A percentile compares a stretch with the other conserved stretches of the same genome.
Evolutionary conservation across 2,888 invertebrate species (phyloP).

Genomic region (Frankliniella intonsa): DNA sequence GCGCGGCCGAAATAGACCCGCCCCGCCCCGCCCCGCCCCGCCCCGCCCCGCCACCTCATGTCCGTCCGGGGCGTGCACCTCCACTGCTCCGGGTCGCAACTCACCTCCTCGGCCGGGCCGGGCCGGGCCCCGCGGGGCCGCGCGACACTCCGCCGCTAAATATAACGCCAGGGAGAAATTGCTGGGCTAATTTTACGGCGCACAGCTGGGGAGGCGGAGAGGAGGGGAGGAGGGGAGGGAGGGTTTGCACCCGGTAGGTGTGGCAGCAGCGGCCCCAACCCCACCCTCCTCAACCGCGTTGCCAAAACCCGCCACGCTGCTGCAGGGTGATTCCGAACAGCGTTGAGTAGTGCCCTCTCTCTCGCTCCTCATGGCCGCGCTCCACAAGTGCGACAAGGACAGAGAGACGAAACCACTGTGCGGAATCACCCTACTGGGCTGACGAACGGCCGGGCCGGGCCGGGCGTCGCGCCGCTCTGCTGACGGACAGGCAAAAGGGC

Average conservation of each 20-base stretch:
- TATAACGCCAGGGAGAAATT: conserved; percentile 6
- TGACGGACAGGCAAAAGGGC: background rate
- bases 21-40: background rate
- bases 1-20: background rate
- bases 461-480: background rate
- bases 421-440: no score
- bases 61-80: background rate
- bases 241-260: background rate
- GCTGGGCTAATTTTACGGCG: conserved; percentile 14
- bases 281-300: background rate
- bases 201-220: background rate
- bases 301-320: background rate
- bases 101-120: background rate
- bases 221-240: background rate
- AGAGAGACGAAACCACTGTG: no score
- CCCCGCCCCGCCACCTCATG: background rate
- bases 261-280: background rate
- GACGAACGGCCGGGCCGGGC: background rate
- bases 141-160: background rate
- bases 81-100: background rate
- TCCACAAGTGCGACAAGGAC: no score
- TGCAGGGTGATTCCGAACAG: no score
- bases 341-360: no score
- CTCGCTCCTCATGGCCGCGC: no score
- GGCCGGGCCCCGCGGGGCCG: background rate